A percentile compares a stretch with the other conserved stretches of the same genome.
phyloP scores from a whole-genome alignment of 2,888 invertebrate species.

The Sarcophaga caerulescens region DNA sequence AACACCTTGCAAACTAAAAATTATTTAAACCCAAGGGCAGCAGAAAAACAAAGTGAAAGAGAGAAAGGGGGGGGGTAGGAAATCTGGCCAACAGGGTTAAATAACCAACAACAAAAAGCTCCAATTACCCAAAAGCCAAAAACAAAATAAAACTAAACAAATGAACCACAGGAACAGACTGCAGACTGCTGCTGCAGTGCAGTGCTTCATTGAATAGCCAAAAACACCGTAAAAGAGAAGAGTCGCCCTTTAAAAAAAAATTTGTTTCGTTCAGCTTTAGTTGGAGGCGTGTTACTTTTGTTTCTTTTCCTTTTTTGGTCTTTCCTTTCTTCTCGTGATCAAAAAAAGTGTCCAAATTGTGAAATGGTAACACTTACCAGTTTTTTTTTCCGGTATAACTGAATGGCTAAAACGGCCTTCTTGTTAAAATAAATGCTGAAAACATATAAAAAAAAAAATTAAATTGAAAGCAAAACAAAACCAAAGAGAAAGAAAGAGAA shows the following conservation, averaged over 20 bases:
- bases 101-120: conserved; percentile 47
- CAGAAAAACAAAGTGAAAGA: neutral
- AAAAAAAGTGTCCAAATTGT: conserved; percentile 43
- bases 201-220: neutral
- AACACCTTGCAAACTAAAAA: conserved; percentile 32
- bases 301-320: neutral
- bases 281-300: neutral
- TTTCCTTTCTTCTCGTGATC: neutral
- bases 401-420: conserved; percentile 14
- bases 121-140: conserved; percentile 53
- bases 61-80: neutral
- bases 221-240: too few species aligned
- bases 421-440: too few species aligned
- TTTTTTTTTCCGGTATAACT: neutral
- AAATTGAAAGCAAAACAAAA: too few species aligned
- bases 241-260: too few species aligned
- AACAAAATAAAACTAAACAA: conserved; percentile 41
- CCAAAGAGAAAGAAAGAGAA: too few species aligned
- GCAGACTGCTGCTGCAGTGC: too few species aligned
- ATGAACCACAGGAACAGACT: conserved; percentile 35
- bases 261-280: too few species aligned
- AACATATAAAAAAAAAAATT: too few species aligned
- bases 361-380: conserved; percentile 56
- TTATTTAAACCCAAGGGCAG: neutral
- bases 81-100: conserved; percentile 28